Evolutionary conservation across 2,888 invertebrate species (phyloP), one percentile per base, ranked within the genome.

Genomic region (Rhopalosiphum nymphaeae): DNA sequence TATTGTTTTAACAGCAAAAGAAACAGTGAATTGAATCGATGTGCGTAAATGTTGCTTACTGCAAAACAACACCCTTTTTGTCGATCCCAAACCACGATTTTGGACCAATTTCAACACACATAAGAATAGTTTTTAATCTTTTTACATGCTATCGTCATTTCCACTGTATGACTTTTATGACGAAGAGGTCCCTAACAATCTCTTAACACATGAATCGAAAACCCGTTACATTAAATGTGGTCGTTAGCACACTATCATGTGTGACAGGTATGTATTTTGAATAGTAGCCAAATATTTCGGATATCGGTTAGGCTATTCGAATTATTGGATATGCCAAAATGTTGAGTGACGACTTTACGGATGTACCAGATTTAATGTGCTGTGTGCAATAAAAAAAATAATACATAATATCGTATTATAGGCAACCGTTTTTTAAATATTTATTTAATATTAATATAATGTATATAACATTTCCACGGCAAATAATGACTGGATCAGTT

Each of bases 251-350:
- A 85, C 42, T 90, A 93, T 88, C 93, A 42, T 93, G 89, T 90
- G 89, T 93, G 93, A 89, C 93, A 93, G 89, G 90, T 90, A 78
- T 36, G 61, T 91, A 67, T 91, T 91, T 94, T 94, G 94, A 94
- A 67, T 87, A 61, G 61, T 61, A 90, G 94, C 94, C 94, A 94
- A 94, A 93, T 90, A 85, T 85, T 61, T 67, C 4, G 84, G 90
- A 11, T 93, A 85, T 93, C 85, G 90, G 93, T 89, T 78, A 42
- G 78, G 5, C 9, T 88, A 49, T 88, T 46, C 36, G 61, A 92
- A 92, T 84, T 46, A 92, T 84, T 46, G 89, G n/a, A 90, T 61
- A 90, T 84, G 85, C 93, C 90, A 85, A 93, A 89, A 89, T 25
- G 13, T 57, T 90, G 57, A 93, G 49, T 90, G 89, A 93, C 85